A percentile compares a stretch with the other conserved stretches of the same genome.
Conservation (phyloP, 2,888 invertebrate species). For the Ormyrus pomaceus region DNA sequence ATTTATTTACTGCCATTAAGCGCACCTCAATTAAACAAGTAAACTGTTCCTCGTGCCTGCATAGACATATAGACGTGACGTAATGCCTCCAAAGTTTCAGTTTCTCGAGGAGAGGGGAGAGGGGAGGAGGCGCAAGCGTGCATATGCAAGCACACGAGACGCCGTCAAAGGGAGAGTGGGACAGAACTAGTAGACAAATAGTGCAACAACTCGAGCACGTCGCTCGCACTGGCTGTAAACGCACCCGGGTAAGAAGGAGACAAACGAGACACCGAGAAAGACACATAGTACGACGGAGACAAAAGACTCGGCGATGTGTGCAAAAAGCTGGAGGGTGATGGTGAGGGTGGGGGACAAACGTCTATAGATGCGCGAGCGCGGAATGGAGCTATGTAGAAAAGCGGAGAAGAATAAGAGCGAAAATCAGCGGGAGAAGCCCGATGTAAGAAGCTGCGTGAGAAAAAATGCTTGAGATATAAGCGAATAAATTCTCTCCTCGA, state of each 20-base stretch:
- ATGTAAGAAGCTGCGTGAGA: neutral
- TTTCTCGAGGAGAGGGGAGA: too few relatives aligned
- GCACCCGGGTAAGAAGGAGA: conserved; percentile 34
- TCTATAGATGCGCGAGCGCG: neutral
- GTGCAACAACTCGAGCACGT: conserved; percentile 34
- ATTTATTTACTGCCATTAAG: conserved; percentile 44
- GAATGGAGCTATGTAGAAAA: neutral
- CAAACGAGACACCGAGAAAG: conserved; percentile 41
- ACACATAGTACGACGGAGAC: conserved; percentile 38
- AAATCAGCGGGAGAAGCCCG: neutral
- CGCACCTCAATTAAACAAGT: conserved; percentile 42
- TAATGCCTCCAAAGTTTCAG: conserved; percentile 42
- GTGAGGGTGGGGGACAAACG: neutral
- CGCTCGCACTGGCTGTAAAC: conserved; percentile 6
- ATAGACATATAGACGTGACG: conserved; percentile 16
- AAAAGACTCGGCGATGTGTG: conserved; percentile 37
- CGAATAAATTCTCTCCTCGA: conserved; percentile 15
- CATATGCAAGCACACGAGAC: neutral
- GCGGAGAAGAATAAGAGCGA: neutral
- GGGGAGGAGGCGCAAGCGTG: neutral
- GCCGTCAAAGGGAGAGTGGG: neutral
- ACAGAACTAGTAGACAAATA: conserved; percentile 36
- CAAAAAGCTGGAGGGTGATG: conserved; percentile 22
- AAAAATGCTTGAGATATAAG: conserved; percentile 10
- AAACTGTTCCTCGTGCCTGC: conserved; percentile 11